Base-by-base conservation (phyloP, 1,140 invertebrate species). In the Diabrotica virgifera region DNA sequence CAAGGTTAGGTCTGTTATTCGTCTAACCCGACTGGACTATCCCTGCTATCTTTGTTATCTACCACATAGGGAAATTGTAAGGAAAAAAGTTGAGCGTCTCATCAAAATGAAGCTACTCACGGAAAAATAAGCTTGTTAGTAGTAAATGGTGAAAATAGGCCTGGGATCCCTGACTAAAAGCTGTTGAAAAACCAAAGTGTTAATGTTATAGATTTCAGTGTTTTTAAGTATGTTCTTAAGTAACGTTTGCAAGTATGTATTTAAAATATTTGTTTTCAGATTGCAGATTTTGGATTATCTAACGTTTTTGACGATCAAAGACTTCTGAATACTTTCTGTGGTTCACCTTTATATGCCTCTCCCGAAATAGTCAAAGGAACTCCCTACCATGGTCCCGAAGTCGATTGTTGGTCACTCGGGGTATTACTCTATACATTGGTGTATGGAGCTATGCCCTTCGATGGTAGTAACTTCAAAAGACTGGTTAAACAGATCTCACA, bases 391-490 rank as follows among this genome's bases (percentile, higher is more conserved):
- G 97, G 97, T n/a, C 96, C 97, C 6, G 96, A 99, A 85, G 90
- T 89, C 7, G 90, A 92, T 73, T 96, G 92, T 79, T 99, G 97
- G 97, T 98, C 95, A 13, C 81, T 99, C 56, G 97, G 97, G 61
- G 97, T 99, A 50, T 84, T 99, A 13, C 82, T 99, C 0, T 99
- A 99, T 76, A 99, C 97, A 36, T 82, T 99, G 74, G 96, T 99
- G 54, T 99, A 99, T 80, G 97, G 97, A 73, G 95, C 96, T 68
- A 99, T 99, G 97, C 97, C 97, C 35, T 99, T 99, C 80, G 97
- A 99, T 82, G 97, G 97, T 58, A 95, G 94, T 62, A 98, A 99
- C 82, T 99, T 99, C 78, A 97, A 97, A 78, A 86, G 93, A 73
- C 86, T 99, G 71, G 95, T 98, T 57, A 93, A 93, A 80, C 96